Evolutionary conservation across 2,797 vertebrate genomes (phyloP).

Genomic region (Lerista edwardsae): DNA sequence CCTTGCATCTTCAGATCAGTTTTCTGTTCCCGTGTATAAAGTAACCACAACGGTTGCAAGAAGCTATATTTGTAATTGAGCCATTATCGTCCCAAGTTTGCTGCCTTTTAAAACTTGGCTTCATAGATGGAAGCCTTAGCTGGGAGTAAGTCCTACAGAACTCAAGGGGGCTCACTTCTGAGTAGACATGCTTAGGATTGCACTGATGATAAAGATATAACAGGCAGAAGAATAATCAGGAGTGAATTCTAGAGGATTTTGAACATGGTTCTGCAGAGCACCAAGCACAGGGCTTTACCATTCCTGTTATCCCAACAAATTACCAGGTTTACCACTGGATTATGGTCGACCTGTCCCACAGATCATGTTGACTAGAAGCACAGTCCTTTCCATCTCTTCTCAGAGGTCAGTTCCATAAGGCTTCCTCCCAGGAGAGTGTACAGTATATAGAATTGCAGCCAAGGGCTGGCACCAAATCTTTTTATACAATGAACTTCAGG

Average conservation of each 20-base stretch:
- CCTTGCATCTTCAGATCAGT: conserved; percentile 58
- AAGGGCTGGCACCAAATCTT: conserved; percentile 19
- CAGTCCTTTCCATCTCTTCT: no score
- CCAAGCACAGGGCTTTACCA: neutral
- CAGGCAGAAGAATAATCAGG: neutral
- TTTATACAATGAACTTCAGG: neutral
- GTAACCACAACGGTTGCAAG: conserved; percentile 66
- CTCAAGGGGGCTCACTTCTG: no score
- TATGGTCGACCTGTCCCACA: no score
- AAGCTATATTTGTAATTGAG: conserved; percentile 65
- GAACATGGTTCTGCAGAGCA: neutral
- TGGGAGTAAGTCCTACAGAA: no score
- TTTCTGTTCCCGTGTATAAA: conserved; percentile 65
- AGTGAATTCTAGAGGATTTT: neutral
- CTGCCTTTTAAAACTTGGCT: conserved; percentile 59
- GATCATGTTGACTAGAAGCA: no score
- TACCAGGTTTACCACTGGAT: no score
- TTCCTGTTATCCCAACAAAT: neutral
- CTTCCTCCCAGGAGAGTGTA: no score
- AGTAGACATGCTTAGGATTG: no score
- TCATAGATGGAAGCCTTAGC: no score
- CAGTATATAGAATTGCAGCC: neutral
- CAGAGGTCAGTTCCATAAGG: no score
- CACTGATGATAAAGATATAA: neutral
- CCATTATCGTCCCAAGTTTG: conserved; percentile 60